Conservation (phyloP, 2,888 invertebrate species). For the Drosophila sordidapex region DNA sequence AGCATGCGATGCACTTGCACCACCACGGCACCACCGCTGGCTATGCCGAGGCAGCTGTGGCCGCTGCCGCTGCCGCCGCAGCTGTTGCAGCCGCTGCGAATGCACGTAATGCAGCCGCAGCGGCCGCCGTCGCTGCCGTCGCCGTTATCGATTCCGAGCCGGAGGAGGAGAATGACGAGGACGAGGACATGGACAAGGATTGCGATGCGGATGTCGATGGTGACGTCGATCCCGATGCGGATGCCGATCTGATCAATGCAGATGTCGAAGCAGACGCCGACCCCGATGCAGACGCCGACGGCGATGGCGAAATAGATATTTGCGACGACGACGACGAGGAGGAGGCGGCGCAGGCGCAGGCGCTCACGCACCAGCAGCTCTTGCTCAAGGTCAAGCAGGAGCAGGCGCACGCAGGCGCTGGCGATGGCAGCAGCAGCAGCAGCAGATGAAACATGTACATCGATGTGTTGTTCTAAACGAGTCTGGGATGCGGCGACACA, state of each 20-base stretch:
- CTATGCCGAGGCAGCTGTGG: slow-evolving; percentile 71
- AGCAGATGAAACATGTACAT: slow-evolving; percentile 83
- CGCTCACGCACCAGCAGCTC: slow-evolving; percentile 61
- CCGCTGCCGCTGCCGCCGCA: slow-evolving; percentile 68
- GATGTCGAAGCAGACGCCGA: slow-evolving; percentile 29
- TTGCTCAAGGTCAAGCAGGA: slow-evolving; percentile 75
- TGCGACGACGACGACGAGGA: slow-evolving; percentile 81
- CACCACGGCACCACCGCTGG: slow-evolving; percentile 62
- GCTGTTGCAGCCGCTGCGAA: slow-evolving; percentile 67
- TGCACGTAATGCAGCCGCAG: slow-evolving; percentile 65
- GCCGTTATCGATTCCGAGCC: slow-evolving; percentile 58
- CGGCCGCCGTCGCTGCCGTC: slow-evolving; percentile 52
- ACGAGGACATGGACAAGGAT: slow-evolving; percentile 58
- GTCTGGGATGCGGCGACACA: neutral
- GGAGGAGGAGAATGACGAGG: slow-evolving; percentile 62
- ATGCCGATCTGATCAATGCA: slow-evolving; percentile 26
- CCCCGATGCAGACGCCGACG: slow-evolving; percentile 44
- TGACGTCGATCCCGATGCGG: slow-evolving; percentile 37
- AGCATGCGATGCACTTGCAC: slow-evolving; percentile 64
- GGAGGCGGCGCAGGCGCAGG: slow-evolving; percentile 36
- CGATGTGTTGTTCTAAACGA: slow-evolving; percentile 80
- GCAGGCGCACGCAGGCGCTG: slow-evolving; percentile 45
- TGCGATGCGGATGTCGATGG: slow-evolving; percentile 33
- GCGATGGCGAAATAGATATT: slow-evolving; percentile 80
- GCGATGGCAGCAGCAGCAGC: slow-evolving; percentile 53